Evolutionary conservation across 2,797 vertebrate species (phyloP), one percentile per base, ranked within the genome.

Genomic region (Acanthis flammea): DNA sequence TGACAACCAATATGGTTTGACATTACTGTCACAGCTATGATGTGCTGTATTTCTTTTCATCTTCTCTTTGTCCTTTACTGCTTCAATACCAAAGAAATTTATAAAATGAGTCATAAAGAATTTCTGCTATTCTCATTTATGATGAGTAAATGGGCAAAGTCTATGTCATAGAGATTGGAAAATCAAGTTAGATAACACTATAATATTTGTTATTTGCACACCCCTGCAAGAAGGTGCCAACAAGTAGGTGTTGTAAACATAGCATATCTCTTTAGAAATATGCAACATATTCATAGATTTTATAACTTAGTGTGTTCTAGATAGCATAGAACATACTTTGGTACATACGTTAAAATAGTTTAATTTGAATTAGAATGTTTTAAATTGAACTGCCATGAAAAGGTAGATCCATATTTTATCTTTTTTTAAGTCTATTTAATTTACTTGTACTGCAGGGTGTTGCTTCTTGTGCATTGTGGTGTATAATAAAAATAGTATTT

Each of bases 81-180:
- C 5, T 51, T 37, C 0, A 0, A 17, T 54, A 44, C 22, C 54
- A 35, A 81, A 53, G 22, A 57, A 31, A 2, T 6, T 19, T 66
- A 79, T 27, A 2, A 30, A 63, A 50, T 45, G 1, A n/a, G 4
- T 44, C 17, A 22, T 50, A 28, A 90, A 67, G 25, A 35, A 41
- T 68, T 88, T 60, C 25, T 35, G 18, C 17, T 58, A 1, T 68
- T 72, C 55, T 55, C 7, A 4, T 53, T 47, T 66, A 8, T n/a
- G 31, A n/a, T 54, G 25, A 50, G 0, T 27, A 55, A 74, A 25
- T 19, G 18, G 23, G 6, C 28, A 65, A 73, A 67, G 10, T 37
- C 14, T 42, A 5, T 42, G 54, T 14, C 15, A 4, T 11, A n/a
- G 28, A 23, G 8, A 41, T 9, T 41, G 25, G 19, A 45, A 80